phyloP scores from a whole-genome alignment of 2,888 invertebrate species.

The Augochlorella aurata region DNA sequence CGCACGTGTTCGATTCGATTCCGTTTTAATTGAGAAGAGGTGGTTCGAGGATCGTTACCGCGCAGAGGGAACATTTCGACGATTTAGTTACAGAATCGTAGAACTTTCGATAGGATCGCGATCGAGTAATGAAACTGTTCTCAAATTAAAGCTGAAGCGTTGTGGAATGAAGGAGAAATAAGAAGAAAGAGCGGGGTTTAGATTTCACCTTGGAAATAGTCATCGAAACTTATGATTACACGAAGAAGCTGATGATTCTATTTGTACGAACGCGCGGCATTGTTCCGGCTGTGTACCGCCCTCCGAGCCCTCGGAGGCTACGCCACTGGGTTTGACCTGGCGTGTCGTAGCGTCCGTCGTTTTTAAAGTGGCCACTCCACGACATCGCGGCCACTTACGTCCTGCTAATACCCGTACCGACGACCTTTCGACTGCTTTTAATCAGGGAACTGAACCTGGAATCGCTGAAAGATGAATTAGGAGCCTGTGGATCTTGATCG shows the following conservation, averaged over 20 bases:
- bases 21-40: not conserved
- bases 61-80: no score
- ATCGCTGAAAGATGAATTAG: not conserved
- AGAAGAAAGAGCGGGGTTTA: not conserved
- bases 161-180: not conserved
- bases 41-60: no score
- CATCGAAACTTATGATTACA: not conserved
- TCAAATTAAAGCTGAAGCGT: not conserved
- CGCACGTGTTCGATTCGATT: not conserved
- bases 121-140: not conserved
- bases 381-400: constrained; percentile 44
- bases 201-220: not conserved
- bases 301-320: constrained; percentile 31
- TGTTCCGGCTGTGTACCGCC: not conserved
- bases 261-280: no score
- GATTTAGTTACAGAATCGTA: not conserved
- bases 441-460: constrained; percentile 30
- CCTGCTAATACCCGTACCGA: constrained; percentile 42
- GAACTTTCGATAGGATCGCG: not conserved
- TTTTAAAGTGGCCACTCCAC: constrained; percentile 58
- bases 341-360: constrained; percentile 52
- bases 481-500: not conserved
- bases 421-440: constrained; percentile 31
- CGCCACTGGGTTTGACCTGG: constrained; percentile 49
- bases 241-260: no score